Base-by-base conservation (phyloP, 2,113 vertebrate species). In the Pelvicachromis taeniatus region DNA sequence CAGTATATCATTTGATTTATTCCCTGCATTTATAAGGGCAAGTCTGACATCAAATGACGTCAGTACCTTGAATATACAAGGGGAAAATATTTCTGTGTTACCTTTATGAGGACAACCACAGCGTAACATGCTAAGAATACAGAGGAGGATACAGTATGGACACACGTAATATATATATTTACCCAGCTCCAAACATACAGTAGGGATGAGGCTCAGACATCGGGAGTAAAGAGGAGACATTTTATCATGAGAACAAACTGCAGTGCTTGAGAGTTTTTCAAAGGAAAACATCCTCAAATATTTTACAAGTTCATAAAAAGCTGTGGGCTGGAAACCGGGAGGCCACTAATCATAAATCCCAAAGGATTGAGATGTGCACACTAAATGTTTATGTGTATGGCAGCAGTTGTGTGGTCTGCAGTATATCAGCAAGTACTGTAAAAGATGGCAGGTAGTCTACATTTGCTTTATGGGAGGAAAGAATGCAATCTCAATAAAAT, bases 251-350 rank as follows among this genome's bases (percentile, higher is more conserved):
- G 79, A 90, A 78, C 59, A 75, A 52, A 84, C 38, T 82, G 77
- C 75, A 40, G 31, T 12, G 21, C 78, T 29, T 26, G 38, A 55
- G 31, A 16, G 48, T 73, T 82, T 83, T 29, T 59, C 8, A 68
- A 59, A 84, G 14, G n/a, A 82, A 81, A 82, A 80, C 79, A 79
- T 59, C 87, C 9, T 42, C 11, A 31, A 23, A 78, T 65, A 50
- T 89, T 91, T 93, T 85, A 91, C 78, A 90, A 85, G 85, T 58
- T 81, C 6, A 31, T 83, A 77, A 85, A 82, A 83, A 29, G 31
- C 61, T 68, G 23, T 21, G 21, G 70, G 54, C 73, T 63, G 79
- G 68, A 89, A 84, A 83, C 7, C 1, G 52, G 73, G 78, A 86
- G 42, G 75, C 84, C 29, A 52, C 53, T 53, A 81, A 78, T 87